Percentiles rank a stretch among this genome's conserved stretches.
Evolutionary conservation across 2,113 vertebrate genomes (phyloP).

Genomic region (Sphyrna mokarran): DNA sequence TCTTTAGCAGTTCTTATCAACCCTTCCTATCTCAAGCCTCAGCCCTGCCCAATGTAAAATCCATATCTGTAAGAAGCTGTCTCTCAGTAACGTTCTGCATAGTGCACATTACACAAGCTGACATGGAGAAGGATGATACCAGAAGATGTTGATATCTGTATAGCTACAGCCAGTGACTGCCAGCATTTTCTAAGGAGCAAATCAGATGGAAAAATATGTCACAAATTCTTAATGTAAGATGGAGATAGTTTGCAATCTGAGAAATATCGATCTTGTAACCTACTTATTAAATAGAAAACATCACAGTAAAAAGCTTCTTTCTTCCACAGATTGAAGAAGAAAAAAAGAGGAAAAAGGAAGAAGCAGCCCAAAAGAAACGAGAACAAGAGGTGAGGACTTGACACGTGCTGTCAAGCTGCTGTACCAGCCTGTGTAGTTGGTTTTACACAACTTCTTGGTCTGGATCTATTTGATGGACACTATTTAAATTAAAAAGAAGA

Average conservation of each 20-base stretch:
- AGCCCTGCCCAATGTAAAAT: neutral
- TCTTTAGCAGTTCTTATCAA: neutral
- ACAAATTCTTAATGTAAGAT: neutral
- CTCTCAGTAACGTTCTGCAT: neutral
- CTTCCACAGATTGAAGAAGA: conserved; percentile 77
- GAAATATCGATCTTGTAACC: neutral
- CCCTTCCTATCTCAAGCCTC: neutral
- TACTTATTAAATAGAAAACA: neutral
- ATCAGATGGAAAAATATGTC: neutral
- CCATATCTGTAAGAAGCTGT: neutral
- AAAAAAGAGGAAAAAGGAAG: conserved; percentile 81
- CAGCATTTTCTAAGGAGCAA: neutral
- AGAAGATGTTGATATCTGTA: neutral
- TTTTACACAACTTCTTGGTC: neutral
- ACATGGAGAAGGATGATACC: neutral
- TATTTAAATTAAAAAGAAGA: neutral
- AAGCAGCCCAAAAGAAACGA: conserved; percentile 73
- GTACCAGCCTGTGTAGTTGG: neutral
- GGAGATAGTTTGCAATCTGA: neutral
- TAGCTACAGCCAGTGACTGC: neutral
- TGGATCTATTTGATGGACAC: neutral
- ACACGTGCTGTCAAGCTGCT: too few species aligned
- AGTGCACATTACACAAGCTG: neutral
- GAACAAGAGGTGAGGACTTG: conserved; percentile 73
- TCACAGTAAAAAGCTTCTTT: neutral